A percentile compares a stretch with the other conserved stretches of the same genome.
phyloP scores from a whole-genome alignment of 2,113 vertebrate species.

The Rhizomys pruinosus region DNA sequence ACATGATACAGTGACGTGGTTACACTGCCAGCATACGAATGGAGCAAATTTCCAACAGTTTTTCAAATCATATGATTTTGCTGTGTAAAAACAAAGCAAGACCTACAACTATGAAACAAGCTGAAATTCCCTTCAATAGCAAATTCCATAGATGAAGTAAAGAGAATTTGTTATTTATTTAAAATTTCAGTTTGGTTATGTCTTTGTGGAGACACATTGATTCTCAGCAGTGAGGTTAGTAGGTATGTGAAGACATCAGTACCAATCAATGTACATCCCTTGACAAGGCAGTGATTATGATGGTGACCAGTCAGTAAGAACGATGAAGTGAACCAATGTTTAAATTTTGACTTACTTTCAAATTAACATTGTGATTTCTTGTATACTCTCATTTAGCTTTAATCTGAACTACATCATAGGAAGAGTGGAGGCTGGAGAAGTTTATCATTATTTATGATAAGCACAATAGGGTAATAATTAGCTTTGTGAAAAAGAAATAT shows the following conservation, averaged over 20 bases:
- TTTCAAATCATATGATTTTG: not conserved
- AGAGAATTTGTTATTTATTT: not conserved
- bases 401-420: not conserved
- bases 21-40: not conserved
- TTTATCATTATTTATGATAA: not conserved
- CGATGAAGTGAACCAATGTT: conserved; percentile 27
- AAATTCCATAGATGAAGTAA: not conserved
- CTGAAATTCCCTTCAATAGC: not conserved
- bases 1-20: not conserved
- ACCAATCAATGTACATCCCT: not conserved
- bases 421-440: not conserved
- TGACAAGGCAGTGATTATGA: not conserved
- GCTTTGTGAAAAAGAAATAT: not conserved
- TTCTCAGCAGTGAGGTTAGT: not conserved
- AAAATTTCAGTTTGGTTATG: not conserved
- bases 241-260: not conserved
- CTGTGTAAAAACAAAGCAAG: not conserved
- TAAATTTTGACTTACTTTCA: not conserved
- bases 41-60: not conserved
- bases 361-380: not conserved
- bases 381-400: not conserved
- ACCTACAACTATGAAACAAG: not conserved
- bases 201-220: conserved; percentile 6
- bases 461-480: not conserved
- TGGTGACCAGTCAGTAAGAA: not conserved